A percentile compares a stretch with the other conserved stretches of the same genome.
phyloP scores from a whole-genome alignment of 2,113 vertebrate genomes.

The Charadrius vociferus region DNA sequence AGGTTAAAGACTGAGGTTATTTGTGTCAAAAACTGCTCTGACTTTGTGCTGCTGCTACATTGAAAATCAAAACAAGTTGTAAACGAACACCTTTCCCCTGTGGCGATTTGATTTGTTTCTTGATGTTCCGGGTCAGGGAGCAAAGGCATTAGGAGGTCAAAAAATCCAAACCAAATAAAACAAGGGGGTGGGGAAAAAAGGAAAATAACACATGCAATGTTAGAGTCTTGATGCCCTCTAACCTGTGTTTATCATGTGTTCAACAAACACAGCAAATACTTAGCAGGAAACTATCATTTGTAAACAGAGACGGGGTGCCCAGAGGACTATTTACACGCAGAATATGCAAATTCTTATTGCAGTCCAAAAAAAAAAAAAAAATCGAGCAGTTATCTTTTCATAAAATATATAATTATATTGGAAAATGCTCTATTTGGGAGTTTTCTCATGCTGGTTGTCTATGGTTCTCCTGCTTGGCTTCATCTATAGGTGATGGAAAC shows the following conservation, averaged over 20 bases:
- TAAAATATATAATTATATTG: background rate
- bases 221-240: background rate
- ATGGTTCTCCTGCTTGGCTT: background rate
- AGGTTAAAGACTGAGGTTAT: constrained; percentile 4
- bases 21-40: background rate
- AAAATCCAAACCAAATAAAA: background rate
- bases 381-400: background rate
- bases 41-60: background rate
- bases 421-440: background rate
- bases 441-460: background rate
- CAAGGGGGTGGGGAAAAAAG: background rate
- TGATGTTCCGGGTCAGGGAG: background rate
- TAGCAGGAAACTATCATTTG: background rate
- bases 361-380: background rate
- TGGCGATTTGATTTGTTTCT: background rate
- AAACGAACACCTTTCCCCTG: background rate
- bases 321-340: background rate
- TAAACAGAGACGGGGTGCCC: background rate
- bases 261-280: background rate
- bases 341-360: background rate
- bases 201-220: background rate
- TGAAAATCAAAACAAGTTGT: background rate
- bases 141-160: background rate
- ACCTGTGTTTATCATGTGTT: background rate
- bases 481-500: background rate